Evolutionary conservation across 2,113 vertebrate genomes (phyloP).

Genomic region (Paradisaea rubra): DNA sequence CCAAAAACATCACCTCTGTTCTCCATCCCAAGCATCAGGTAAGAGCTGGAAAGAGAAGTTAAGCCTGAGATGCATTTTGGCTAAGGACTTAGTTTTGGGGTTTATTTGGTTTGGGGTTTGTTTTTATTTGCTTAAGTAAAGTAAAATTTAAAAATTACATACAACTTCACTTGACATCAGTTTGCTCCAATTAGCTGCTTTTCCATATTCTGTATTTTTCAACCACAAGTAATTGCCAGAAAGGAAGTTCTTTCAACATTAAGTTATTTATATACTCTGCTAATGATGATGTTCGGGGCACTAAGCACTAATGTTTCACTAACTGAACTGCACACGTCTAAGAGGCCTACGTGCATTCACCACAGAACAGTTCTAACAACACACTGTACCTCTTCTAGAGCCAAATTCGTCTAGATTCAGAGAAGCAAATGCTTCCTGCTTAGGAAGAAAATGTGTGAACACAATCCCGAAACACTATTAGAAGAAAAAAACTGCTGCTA

Average conservation of each 20-base stretch:
- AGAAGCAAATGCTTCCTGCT: neutral
- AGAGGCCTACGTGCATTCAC: neutral
- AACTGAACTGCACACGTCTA: neutral
- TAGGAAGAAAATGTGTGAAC: neutral
- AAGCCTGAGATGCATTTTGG: neutral
- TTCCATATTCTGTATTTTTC: neutral
- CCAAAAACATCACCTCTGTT: neutral
- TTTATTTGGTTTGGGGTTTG: neutral
- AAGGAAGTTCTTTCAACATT: neutral
- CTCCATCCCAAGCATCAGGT: neutral
- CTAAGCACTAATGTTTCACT: neutral
- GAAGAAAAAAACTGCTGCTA: neutral
- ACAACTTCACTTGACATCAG: neutral
- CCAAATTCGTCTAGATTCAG: neutral
- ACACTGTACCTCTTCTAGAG: neutral
- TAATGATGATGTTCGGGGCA: neutral
- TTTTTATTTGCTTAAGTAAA: neutral
- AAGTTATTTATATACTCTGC: neutral
- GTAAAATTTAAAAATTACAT: neutral
- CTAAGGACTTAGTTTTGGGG: neutral
- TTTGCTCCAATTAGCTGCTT: neutral
- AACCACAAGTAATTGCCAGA: neutral
- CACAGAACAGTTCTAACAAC: neutral
- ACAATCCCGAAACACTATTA: neutral
- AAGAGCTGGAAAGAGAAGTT: neutral